These are phyloP conservation scores for Sphenopsis melanotis DNA, from an alignment of 2,797 vertebrate species.

Conservation along the genomic window DNA sequence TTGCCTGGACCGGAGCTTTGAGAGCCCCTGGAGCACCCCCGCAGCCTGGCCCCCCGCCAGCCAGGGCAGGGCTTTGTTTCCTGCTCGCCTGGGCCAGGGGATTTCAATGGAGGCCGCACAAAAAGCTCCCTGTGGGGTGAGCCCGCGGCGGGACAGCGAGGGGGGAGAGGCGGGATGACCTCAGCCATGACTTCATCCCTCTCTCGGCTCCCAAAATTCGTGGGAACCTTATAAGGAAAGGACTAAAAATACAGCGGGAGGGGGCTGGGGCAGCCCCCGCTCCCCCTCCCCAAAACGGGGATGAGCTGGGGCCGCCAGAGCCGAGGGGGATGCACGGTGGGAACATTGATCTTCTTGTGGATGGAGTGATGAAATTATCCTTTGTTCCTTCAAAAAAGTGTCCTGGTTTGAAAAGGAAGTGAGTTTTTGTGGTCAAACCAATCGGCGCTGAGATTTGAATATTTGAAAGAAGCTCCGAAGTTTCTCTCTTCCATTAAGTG, in stretches of 20 bases:
- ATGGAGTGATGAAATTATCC: no score
- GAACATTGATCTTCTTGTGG: not conserved
- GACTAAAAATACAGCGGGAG: not conserved
- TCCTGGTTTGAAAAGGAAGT: no score
- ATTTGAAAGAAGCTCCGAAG: no score
- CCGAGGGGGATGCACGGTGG: not conserved
- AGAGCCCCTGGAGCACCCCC: not conserved
- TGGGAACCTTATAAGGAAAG: slow-evolving; percentile 36
- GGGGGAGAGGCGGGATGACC: not conserved
- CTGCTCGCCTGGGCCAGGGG: not conserved
- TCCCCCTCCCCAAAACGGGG: not conserved
- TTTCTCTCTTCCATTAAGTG: no score
- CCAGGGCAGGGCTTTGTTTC: slow-evolving; percentile 30
- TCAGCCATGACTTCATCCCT: slow-evolving; percentile 46
- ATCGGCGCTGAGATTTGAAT: no score
- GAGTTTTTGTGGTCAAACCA: no score
- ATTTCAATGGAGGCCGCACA: slow-evolving; percentile 38
- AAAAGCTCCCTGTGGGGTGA: slow-evolving; percentile 31
- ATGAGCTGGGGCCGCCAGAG: not conserved
- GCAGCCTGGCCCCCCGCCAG: not conserved
- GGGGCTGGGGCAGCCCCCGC: not conserved
- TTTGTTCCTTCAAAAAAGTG: no score
- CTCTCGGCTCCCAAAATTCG: slow-evolving; percentile 18
- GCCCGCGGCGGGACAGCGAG: not conserved
- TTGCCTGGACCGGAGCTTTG: not conserved